phyloP scores from a whole-genome alignment of 2,888 invertebrate species.

The Mythimna albipuncta region DNA sequence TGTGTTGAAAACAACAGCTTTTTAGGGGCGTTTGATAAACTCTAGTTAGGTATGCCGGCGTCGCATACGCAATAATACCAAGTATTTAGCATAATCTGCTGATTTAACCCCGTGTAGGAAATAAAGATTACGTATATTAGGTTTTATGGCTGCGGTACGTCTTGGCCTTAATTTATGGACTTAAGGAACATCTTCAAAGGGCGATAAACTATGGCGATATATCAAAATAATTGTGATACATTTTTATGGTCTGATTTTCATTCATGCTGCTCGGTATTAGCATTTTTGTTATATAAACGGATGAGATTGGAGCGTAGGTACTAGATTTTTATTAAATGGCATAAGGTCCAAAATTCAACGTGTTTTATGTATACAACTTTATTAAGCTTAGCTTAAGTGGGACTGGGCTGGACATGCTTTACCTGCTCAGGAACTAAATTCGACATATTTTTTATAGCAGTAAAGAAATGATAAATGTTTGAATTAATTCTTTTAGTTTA shows the following conservation, averaged over 20 bases:
- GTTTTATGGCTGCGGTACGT: constrained; percentile 65
- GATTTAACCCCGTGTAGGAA: constrained; percentile 71
- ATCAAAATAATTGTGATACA: constrained; percentile 63
- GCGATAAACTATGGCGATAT: constrained; percentile 62
- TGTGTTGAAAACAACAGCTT: constrained; percentile 89
- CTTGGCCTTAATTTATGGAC: constrained; percentile 65
- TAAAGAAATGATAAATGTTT: too few species aligned
- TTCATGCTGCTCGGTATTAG: constrained; percentile 50
- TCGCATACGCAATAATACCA: constrained; percentile 81
- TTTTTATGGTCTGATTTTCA: constrained; percentile 62
- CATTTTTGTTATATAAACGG: constrained; percentile 46
- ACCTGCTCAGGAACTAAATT: too few species aligned
- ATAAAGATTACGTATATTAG: constrained; percentile 74
- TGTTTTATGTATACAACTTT: too few species aligned
- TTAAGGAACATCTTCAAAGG: constrained; percentile 67
- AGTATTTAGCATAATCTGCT: constrained; percentile 87
- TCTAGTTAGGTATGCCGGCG: constrained; percentile 79
- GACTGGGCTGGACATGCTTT: too few species aligned
- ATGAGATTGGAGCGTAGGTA: not conserved
- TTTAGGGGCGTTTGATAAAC: constrained; percentile 84
- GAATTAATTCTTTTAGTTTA: too few species aligned
- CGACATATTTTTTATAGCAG: too few species aligned
- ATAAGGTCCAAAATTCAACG: too few species aligned
- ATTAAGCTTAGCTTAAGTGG: too few species aligned
- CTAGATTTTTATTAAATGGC: not conserved